Evolutionary conservation across 2,888 invertebrate species (phyloP), one percentile per base, ranked within the genome.

Genomic region (Macaria liturata): DNA sequence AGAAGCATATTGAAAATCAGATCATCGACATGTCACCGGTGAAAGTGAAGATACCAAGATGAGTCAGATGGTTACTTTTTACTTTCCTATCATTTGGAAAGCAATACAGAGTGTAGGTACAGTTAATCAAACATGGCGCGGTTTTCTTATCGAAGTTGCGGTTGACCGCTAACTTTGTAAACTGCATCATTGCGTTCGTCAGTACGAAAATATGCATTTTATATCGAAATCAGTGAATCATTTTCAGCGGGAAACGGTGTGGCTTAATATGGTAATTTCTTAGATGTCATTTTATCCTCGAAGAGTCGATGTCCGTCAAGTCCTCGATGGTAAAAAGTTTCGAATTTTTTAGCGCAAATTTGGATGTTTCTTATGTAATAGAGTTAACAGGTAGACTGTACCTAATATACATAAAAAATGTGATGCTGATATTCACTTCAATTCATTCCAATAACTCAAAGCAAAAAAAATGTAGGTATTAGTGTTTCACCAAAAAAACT

Each of bases 11-110:
- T 62, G 49, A 66, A 67, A 75, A 75, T 72, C 65, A 74, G 72
- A 72, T 74, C 71, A 69, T 65, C 54, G 70, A 76, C 67, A 74
- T 76, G 75, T 80, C 77, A 78, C 76, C 75, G 71, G 80, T 75
- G 80, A 80, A 80, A 80, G 80, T 74, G 61, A 68, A 68, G 68
- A 64, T 69, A 64, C 74, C 73, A 71, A 62, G 74, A 72, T 72
- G 68, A 69, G 65, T 74, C 74, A 70, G 66, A 66, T 62, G 58
- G 70, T 70, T 69, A 20, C 20, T 20, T 20, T 20, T 20, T 20
- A 69, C 75, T 74, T 70, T 72, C 69, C 72, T 75, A 78, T 73
- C 69, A 67, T 68, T 68, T 76, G 73, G 76, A 80, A 80, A 79
- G 78, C 76, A 70, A 69, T 71, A 79, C 72, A 60, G 71, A 70